Percentiles rank a stretch among this genome's conserved stretches.
phyloP scores from a whole-genome alignment of 2,113 vertebrate genomes.

The Pangasianodon gigas region DNA sequence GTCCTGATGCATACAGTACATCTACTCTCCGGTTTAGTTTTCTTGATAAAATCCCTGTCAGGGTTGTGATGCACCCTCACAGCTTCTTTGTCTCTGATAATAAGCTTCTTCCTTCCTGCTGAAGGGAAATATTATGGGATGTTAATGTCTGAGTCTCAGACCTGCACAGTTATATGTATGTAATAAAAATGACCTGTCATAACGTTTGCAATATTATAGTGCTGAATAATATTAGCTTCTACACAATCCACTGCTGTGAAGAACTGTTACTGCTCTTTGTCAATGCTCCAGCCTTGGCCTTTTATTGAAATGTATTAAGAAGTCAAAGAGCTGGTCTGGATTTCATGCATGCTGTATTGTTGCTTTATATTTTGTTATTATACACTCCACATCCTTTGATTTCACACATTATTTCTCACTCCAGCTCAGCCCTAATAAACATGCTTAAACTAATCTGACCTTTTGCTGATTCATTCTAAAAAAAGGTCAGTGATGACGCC shows the following conservation, averaged over 20 bases:
- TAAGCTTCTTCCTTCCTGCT: not conserved
- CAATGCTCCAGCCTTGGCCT: not conserved
- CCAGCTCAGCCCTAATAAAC: not conserved
- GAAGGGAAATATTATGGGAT: not conserved
- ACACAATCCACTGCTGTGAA: not conserved
- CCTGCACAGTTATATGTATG: not conserved
- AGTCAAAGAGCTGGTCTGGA: not conserved
- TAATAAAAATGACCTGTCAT: not conserved
- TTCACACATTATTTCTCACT: not conserved
- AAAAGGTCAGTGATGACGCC: conserved; percentile 21
- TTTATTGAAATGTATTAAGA: not conserved
- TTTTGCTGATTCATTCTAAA: conserved; percentile 23
- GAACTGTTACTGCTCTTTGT: not conserved
- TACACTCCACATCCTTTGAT: not conserved
- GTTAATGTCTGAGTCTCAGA: not conserved
- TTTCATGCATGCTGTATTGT: not conserved
- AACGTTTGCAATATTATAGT: not conserved
- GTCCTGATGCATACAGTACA: not conserved
- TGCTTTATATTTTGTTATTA: not conserved
- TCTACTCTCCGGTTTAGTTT: not conserved
- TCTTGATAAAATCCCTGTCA: not conserved
- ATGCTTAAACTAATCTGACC: not conserved
- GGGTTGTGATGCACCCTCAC: not conserved
- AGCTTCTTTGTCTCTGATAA: not conserved
- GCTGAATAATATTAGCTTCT: not conserved